Evolutionary conservation across 2,888 invertebrate genomes (phyloP).

Genomic region (Aphodius granarius): DNA sequence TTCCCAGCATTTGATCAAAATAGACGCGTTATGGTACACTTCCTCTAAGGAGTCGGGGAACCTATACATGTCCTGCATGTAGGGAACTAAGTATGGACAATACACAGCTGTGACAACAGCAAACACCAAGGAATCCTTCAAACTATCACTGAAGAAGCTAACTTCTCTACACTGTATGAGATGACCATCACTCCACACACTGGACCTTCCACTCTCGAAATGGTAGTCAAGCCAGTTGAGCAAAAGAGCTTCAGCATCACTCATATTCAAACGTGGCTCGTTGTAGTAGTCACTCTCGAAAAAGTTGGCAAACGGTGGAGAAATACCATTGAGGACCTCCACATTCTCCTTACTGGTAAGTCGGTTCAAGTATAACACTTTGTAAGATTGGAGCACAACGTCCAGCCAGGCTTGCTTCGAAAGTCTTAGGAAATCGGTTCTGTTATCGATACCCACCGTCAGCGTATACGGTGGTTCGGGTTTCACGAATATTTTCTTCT

Average conservation of each 20-base stretch:
- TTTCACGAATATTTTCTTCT: neutral
- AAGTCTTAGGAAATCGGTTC: neutral
- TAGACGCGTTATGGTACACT: conserved; percentile 61
- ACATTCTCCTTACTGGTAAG: neutral
- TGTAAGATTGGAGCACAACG: neutral
- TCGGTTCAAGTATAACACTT: neutral
- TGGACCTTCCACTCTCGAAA: conserved; percentile 45
- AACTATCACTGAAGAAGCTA: conserved; percentile 56
- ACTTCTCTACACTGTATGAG: neutral
- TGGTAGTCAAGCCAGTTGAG: conserved; percentile 53
- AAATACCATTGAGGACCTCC: neutral
- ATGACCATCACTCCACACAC: conserved; percentile 1
- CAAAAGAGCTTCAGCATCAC: conserved; percentile 44
- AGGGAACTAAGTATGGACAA: conserved; percentile 60
- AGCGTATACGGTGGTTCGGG: neutral
- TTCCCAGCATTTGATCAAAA: conserved; percentile 60
- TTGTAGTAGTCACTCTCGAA: neutral
- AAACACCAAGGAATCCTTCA: conserved; percentile 61
- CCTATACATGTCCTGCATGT: conserved; percentile 55
- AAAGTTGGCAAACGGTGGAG: neutral
- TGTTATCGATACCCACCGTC: neutral
- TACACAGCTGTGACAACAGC: conserved; percentile 59
- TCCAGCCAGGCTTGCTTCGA: conserved; percentile 5
- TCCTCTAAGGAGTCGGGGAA: conserved; percentile 49
- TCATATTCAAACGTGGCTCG: neutral